A percentile compares a stretch with the other conserved stretches of the same genome.
phyloP scores from a whole-genome alignment of 2,888 invertebrate species.

The Epinotia ramella region DNA sequence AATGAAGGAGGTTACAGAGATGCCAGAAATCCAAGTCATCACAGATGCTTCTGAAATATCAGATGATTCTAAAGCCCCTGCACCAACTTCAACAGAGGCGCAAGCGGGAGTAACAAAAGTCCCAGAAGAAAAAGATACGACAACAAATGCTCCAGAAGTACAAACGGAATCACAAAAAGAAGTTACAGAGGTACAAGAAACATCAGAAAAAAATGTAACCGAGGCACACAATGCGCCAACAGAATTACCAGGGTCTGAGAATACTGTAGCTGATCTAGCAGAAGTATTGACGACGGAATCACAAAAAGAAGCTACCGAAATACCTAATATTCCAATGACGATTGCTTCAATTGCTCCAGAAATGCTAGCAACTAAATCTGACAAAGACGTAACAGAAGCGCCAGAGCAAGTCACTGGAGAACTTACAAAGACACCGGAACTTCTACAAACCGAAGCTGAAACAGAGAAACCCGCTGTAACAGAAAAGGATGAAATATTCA shows the following conservation, averaged over 20 bases:
- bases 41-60: background rate
- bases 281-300: conserved; percentile 43
- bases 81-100: background rate
- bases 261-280: conserved; percentile 28
- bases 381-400: conserved; percentile 44
- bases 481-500: conserved; percentile 28
- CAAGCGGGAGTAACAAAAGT: conserved; percentile 2
- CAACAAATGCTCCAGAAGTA: conserved; percentile 28
- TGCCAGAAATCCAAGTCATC: conserved; percentile 6
- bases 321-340: conserved; percentile 9
- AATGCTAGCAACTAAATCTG: conserved; percentile 36
- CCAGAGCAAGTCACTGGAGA: conserved; percentile 35
- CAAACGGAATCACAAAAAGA: conserved; percentile 21
- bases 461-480: conserved; percentile 16
- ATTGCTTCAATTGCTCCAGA: conserved; percentile 25
- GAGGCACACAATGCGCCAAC: conserved; percentile 1
- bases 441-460: conserved; percentile 1
- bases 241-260: background rate
- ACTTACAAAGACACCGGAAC: conserved; percentile 15
- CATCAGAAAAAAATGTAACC: background rate
- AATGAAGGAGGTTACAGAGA: conserved; percentile 11
- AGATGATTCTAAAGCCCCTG: background rate
- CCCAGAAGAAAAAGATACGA: conserved; percentile 3
- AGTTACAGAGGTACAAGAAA: background rate
- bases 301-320: conserved; percentile 43